These are phyloP conservation scores for Pristionchus exspectatus DNA, from an alignment of 2,888 invertebrate species.

Conservation along the genomic window DNA sequence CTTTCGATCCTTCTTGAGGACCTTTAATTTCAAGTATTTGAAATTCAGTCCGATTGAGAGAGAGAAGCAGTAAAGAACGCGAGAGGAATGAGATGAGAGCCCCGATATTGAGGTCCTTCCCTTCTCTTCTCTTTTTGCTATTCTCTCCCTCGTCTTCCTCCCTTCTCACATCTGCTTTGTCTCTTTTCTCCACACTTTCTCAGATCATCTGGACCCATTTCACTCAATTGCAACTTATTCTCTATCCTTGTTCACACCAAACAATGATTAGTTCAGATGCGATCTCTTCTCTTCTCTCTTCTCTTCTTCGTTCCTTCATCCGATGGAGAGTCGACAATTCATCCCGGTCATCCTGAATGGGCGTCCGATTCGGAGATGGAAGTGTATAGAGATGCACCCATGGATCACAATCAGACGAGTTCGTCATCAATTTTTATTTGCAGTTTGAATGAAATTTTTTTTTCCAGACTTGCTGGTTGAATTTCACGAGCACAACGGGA, in stretches of 20 bases:
- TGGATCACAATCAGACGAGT: slow-evolving; percentile 37
- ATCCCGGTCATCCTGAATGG: slow-evolving; percentile 29
- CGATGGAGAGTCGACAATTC: too few species aligned
- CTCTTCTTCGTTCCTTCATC: neutral
- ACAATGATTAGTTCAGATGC: neutral
- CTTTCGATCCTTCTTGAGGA: neutral
- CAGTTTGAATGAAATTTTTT: neutral
- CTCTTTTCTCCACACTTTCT: slow-evolving; percentile 7
- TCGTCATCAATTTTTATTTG: neutral
- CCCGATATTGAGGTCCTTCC: slow-evolving; percentile 38
- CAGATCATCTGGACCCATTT: slow-evolving; percentile 5
- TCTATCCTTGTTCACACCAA: neutral
- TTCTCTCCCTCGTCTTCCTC: neutral
- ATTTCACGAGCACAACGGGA: slow-evolving; percentile 32
- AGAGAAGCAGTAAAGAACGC: slow-evolving; percentile 16
- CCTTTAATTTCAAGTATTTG: slow-evolving; percentile 27
- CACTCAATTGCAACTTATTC: neutral
- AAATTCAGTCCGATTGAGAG: slow-evolving; percentile 4
- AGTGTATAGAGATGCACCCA: slow-evolving; percentile 1
- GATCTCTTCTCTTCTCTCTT: neutral
- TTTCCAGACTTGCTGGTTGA: neutral
- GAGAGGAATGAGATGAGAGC: slow-evolving; percentile 36
- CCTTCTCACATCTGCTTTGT: slow-evolving; percentile 47
- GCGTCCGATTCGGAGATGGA: neutral
- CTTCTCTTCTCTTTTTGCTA: slow-evolving; percentile 26